Evolutionary conservation across 1,140 invertebrate species (phyloP).

Genomic region (Halesus radiatus): DNA sequence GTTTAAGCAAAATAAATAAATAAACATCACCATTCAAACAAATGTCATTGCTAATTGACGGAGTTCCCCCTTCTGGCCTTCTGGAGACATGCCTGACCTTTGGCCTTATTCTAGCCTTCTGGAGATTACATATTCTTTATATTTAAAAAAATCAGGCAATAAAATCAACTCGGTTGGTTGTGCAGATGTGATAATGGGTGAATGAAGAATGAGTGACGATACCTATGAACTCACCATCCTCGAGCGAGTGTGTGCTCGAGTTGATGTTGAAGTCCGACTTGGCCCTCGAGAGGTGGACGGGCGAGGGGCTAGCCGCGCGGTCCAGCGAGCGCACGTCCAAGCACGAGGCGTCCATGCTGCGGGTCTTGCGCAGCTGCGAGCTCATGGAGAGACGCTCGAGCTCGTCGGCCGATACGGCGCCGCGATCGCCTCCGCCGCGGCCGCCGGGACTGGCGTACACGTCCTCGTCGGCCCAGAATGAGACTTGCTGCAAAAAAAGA

Average conservation of each 20-base stretch:
- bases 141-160: too few relatives aligned
- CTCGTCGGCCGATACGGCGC: conserved; percentile 73
- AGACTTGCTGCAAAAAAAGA: conserved; percentile 76
- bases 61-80: too few relatives aligned
- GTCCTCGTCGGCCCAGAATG: conserved; percentile 84
- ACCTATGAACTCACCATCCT: conserved; percentile 47
- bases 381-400: conserved; percentile 74
- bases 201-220: conserved; percentile 57
- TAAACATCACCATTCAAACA: too few relatives aligned
- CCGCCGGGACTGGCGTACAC: conserved; percentile 76
- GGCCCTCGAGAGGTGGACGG: conserved; percentile 74
- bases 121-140: too few relatives aligned
- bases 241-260: conserved; percentile 62
- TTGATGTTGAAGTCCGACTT: conserved; percentile 90
- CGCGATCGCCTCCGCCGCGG: conserved; percentile 69
- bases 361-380: conserved; percentile 86
- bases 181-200: too few relatives aligned
- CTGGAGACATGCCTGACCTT: too few relatives aligned
- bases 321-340: conserved; percentile 82
- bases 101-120: too few relatives aligned
- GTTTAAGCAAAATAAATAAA: too few relatives aligned
- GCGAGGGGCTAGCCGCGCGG: conserved; percentile 72
- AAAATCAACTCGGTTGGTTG: too few relatives aligned
- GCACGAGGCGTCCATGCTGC: conserved; percentile 90
- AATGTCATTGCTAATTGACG: too few relatives aligned